These are phyloP conservation scores for Tuta absoluta DNA, from an alignment of 2,888 invertebrate genomes.

Conservation along the genomic window DNA sequence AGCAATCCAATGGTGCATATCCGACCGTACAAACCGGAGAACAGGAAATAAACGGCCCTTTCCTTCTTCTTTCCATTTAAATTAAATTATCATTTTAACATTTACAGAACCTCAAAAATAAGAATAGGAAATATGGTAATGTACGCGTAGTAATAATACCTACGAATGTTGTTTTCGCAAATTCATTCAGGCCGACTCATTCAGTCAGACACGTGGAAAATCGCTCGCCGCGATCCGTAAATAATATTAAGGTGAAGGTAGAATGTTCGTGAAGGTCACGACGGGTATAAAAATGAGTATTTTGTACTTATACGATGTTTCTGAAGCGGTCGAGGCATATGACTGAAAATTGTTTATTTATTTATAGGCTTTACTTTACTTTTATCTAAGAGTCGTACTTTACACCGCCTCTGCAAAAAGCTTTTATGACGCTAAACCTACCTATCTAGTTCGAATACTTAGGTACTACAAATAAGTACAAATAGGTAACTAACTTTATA, in stretches of 20 bases:
- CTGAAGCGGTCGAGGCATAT: not conserved
- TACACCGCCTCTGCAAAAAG: too few species aligned
- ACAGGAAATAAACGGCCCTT: not conserved
- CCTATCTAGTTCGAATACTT: too few species aligned
- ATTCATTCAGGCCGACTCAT: slow-evolving; percentile 23
- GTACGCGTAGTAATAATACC: not conserved
- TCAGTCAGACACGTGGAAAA: slow-evolving; percentile 33
- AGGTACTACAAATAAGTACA: too few species aligned
- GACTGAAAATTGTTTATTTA: not conserved
- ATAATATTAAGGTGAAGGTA: slow-evolving; percentile 40
- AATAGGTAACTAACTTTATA: too few species aligned
- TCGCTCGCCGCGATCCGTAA: slow-evolving; percentile 38
- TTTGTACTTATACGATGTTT: slow-evolving; percentile 3
- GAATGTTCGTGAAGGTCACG: slow-evolving; percentile 39
- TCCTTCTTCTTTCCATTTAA: not conserved
- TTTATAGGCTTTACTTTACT: too few species aligned
- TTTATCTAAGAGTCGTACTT: too few species aligned
- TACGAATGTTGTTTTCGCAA: not conserved
- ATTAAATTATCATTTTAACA: not conserved
- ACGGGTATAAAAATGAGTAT: slow-evolving; percentile 23
- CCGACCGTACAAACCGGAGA: slow-evolving; percentile 42
- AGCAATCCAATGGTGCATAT: slow-evolving; percentile 51
- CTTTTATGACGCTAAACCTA: too few species aligned
- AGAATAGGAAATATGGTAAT: too few species aligned
- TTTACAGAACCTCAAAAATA: too few species aligned